Evolutionary conservation across 2,113 vertebrate genomes (phyloP), one percentile per base, ranked within the genome.

Genomic region (Bubo blakistoni): DNA sequence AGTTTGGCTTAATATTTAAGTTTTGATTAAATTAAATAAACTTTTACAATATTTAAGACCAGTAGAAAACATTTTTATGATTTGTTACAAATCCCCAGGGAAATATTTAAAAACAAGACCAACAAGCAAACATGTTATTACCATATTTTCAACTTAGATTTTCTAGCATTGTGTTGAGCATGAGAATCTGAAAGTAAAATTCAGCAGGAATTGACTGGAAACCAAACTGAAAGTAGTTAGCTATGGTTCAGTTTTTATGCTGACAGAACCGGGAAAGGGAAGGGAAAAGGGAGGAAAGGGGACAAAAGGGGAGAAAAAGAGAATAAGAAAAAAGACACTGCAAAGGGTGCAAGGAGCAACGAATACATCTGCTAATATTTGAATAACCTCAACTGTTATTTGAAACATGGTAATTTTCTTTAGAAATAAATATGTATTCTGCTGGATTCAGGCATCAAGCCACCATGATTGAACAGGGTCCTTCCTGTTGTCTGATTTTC

Each of bases 21-120:
- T 94, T 96, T 87, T 92, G 58, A 95, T 95, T 96, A 96, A 96
- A 92, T 95, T 92, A 94, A 97, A 81, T 94, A 94, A 79, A 38
- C 69, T 95, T 96, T 95, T 88, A 90, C 74, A 70, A 78, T 95
- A 91, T 94, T 94, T 97, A 97, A 97, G 81, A 97, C 94, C 89
- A 82, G 96, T 95, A 97, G 95, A 97, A 97, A 94, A 92, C 29
- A 77, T 92, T 94, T 92, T 69, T 90, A 86, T 94, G 54, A 91
- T 94, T 94, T 95, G 84, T 92, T 92, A 95, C 94, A 95, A 95
- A 87, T 86, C 81, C 71, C 16, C 4, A 46, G 78, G 74, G 96
- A 96, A 87, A 83, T 91, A 73, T 90, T 92, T 90, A 67, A 94
- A 92, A 95, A 73, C 62, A 91, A 92, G 81, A 70, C 20, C 54